A percentile compares a stretch with the other conserved stretches of the same genome.
Evolutionary conservation across 2,113 vertebrate genomes (phyloP).

Genomic region (Otolemur garnettii): DNA sequence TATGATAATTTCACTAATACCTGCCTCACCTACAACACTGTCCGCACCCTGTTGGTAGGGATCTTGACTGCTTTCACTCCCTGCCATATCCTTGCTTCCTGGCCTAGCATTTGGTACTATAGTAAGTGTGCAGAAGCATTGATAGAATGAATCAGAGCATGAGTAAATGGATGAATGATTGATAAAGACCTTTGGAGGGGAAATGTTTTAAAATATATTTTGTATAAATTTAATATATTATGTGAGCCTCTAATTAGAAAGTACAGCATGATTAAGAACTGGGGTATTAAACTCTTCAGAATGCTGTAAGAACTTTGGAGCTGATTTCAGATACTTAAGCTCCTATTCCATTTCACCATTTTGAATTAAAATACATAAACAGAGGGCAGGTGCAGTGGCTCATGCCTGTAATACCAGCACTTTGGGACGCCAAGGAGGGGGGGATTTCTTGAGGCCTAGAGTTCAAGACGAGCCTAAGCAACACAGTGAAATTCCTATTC

Average conservation of each 20-base stretch:
- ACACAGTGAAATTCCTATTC: no score
- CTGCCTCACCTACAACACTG: background rate
- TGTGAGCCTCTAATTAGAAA: background rate
- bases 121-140: background rate
- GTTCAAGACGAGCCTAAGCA: no score
- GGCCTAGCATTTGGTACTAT: background rate
- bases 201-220: background rate
- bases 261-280: background rate
- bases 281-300: background rate
- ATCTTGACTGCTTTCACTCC: background rate
- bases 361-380: background rate
- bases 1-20: background rate
- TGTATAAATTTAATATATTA: background rate
- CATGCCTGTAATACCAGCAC: no score
- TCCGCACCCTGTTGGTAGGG: background rate
- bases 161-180: background rate
- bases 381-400: background rate
- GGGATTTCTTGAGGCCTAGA: no score
- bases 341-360: background rate
- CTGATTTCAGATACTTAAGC: background rate
- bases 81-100: background rate
- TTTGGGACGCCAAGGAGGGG: no score
- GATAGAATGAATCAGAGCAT: background rate
- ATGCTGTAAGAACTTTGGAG: background rate
- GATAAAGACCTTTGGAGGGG: background rate